Evolutionary conservation across 2,113 vertebrate genomes (phyloP), one percentile per base, ranked within the genome.

Genomic region (Motacilla alba): DNA sequence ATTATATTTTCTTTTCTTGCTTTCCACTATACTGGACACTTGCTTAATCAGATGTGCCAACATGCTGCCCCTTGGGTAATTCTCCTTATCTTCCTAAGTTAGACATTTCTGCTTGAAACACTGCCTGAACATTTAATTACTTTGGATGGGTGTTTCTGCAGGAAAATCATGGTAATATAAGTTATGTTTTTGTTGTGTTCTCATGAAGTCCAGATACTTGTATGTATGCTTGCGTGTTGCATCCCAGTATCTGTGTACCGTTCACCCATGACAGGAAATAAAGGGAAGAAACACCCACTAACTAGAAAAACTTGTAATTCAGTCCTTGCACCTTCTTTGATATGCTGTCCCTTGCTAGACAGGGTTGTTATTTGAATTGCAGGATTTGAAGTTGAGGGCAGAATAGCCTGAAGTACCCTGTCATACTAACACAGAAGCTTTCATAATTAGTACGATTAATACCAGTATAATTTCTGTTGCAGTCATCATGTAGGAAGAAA

Each of bases 141-240:
- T 74, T 53, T 64, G 47, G 4, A 11, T 79, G 50, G 20, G 2
- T 60, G 24, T 90, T 94, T 89, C 41, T 68, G 37, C 16, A 52
- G 46, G 30, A 59, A 79, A 83, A n/a, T 8, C 0, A 0, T n/a
- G 46, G 37, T 70, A 50, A 26, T n/a, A 6, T 8, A 39, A 50
- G 18, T 72, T 9, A 58, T 15, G 50, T 30, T 87, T 21, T 9
- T 52, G 9, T 28, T 56, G 58, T 91, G n/a, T 85, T 83, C 47
- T 35, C 41, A 2, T 47, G 33, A 69, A 23, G 17, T 90, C 14
- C 47, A 9, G 63, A 13, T 62, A 26, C 49, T 59, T 72, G 27
- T 31, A 0, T 33, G 5, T 67, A 55, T 50, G 26, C 11, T 33
- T 66, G 3, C 22, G 18, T 73, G 21, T 47, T 69, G 21, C 67